These are phyloP conservation scores for Crocodylus rhombifer DNA, from an alignment of 2,797 vertebrate species.

Conservation along the genomic window DNA sequence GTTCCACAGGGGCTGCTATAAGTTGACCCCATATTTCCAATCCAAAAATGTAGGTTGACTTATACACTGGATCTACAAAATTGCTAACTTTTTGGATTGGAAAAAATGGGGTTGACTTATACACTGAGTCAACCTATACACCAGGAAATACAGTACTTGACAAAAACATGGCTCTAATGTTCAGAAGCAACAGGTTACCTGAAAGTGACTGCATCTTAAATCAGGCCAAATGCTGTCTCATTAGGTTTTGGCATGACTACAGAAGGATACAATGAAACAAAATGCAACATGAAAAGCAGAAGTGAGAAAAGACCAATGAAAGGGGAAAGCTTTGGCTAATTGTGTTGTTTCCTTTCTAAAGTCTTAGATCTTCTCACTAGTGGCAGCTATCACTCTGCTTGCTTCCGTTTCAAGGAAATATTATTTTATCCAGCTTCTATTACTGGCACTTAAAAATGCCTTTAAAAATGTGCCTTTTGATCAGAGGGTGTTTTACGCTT, in stretches of 20 bases:
- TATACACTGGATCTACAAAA: too few species aligned
- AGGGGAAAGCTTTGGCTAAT: neutral
- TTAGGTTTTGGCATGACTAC: neutral
- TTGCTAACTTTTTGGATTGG: too few species aligned
- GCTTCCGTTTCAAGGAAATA: constrained; percentile 4
- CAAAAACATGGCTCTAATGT: neutral
- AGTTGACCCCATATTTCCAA: too few species aligned
- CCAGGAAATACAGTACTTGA: neutral
- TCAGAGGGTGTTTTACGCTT: neutral
- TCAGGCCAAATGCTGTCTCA: neutral
- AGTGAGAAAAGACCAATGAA: neutral
- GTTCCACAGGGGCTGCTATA: too few species aligned
- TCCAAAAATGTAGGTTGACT: too few species aligned
- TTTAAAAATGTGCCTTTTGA: neutral
- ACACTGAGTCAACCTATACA: too few species aligned
- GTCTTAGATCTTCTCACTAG: neutral
- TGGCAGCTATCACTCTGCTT: neutral
- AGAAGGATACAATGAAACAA: neutral
- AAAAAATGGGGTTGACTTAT: too few species aligned
- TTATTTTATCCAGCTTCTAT: neutral
- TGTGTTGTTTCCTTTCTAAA: neutral
- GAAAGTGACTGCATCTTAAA: neutral
- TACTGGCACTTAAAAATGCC: neutral
- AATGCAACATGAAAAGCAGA: neutral
- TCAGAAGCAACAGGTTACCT: neutral